Evolutionary conservation across 2,888 invertebrate genomes (phyloP), one percentile per base, ranked within the genome.

Genomic region (Ophonus ardosiacus): DNA sequence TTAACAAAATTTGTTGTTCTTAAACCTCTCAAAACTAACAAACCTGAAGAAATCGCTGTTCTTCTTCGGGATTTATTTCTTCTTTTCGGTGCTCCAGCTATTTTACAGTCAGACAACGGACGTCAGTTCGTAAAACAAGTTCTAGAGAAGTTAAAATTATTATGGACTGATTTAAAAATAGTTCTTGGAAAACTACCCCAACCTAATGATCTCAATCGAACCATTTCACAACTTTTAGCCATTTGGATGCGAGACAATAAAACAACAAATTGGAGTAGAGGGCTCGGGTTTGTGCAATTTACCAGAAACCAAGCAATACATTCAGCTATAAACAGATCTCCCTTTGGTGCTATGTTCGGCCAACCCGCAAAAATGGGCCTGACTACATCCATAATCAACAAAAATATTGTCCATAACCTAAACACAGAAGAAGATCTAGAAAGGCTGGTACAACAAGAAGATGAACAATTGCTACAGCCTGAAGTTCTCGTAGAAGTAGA

Each of bases 1-100:
- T 81, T 88, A 0, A 91, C 90, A 13, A 90, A 91, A 88, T 91
- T 91, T 88, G 88, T 91, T 18, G 74, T 87, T 10, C 86, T 91
- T 4, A 86, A 90, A 78, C 85, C 91, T 7, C 86, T 91, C 10
- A 86, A 88, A 87, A 88, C 86, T 3, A 90, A 90, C 84, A 85
- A 86, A 84, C 89, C 90, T 1, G 87, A 84, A 76, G 90, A 91
- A 86, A 90, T 91, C 13, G 90, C 90, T 31, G 85, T 89, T 79
- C 78, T 87, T 8, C 76, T 92, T 3, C 57, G 89, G 18, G 89
- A 90, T 78, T 90, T 91, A 80, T 91, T 91, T 87, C 87, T 86
- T 3, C 88, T 88, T 71, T 89, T 91, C 85, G 91, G 90, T 7
- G 89, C 90, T 10, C 90, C 90, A 6, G 80, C 82, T 24, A 89